Evolutionary conservation across 2,888 invertebrate species (phyloP).

Genomic region (Stegana nigrithorax): DNA sequence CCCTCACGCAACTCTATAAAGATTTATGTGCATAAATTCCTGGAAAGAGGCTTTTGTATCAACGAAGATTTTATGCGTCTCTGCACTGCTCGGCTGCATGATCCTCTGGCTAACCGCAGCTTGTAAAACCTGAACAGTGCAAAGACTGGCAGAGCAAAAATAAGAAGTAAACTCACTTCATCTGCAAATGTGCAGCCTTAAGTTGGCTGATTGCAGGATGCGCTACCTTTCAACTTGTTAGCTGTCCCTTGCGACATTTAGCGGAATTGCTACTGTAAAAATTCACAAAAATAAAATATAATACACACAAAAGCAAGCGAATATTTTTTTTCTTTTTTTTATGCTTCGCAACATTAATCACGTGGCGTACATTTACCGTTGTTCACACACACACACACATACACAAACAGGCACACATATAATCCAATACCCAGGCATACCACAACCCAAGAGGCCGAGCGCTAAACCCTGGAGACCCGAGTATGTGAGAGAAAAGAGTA

Average conservation of each 20-base stretch:
- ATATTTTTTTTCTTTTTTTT: constrained; percentile 11
- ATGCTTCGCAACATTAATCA: constrained; percentile 51
- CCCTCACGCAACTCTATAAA: constrained; percentile 49
- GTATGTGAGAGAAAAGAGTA: no score
- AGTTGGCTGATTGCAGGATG: neutral
- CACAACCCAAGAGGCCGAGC: constrained; percentile 39
- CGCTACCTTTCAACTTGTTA: no score
- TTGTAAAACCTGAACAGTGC: no score
- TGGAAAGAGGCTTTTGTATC: no score
- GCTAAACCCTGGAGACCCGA: constrained; percentile 26
- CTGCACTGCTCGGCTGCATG: no score
- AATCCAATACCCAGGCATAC: neutral
- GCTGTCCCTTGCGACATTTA: constrained; percentile 42
- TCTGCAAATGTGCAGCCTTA: neutral
- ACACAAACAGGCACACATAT: no score
- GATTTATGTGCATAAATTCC: constrained; percentile 55
- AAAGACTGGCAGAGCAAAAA: neutral
- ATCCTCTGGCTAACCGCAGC: constrained; percentile 30
- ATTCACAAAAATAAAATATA: constrained; percentile 24
- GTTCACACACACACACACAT: no score
- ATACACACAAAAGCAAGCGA: constrained; percentile 4
- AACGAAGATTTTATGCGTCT: no score
- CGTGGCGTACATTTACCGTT: no score
- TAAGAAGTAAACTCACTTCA: neutral
- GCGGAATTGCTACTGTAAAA: constrained; percentile 53